These are phyloP conservation scores for Caenorhabditis sp. DNA, from an alignment of 2,888 invertebrate genomes.

Conservation along the genomic window DNA sequence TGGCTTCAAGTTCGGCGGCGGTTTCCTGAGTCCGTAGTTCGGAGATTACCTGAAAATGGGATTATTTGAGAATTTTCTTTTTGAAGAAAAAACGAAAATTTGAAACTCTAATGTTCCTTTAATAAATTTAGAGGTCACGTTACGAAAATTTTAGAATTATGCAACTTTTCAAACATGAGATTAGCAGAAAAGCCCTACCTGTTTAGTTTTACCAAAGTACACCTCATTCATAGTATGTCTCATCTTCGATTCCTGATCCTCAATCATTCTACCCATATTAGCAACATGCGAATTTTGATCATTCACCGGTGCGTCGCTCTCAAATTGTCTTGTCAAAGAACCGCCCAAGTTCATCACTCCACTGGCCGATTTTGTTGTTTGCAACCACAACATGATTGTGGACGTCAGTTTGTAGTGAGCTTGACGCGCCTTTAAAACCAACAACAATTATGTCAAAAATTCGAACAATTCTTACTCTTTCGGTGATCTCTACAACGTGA, in stretches of 20 bases:
- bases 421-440: constrained; percentile 26
- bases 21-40: constrained; percentile 54
- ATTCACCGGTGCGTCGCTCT: constrained; percentile 87
- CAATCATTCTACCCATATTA: constrained; percentile 97
- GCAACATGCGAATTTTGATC: constrained; percentile 96
- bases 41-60: constrained; percentile 73
- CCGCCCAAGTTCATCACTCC: constrained; percentile 99
- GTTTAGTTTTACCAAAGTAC: constrained; percentile 92
- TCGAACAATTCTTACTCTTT: constrained; percentile 33
- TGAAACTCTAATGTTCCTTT: too few relatives aligned
- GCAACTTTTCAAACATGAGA: background rate
- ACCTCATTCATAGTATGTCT: constrained; percentile 96
- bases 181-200: constrained; percentile 14
- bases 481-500: constrained; percentile 94
- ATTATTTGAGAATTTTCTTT: background rate
- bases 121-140: background rate
- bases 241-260: constrained; percentile 99
- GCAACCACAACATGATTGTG: constrained; percentile 98
- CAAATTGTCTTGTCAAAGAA: constrained; percentile 94
- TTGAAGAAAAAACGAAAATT: too few relatives aligned
- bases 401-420: constrained; percentile 90
- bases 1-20: constrained; percentile 43
- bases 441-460: too few relatives aligned
- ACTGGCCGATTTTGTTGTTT: constrained; percentile 86
- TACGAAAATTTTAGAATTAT: too few relatives aligned